Percentiles rank a stretch among this genome's conserved stretches.
phyloP scores from a whole-genome alignment of 2,888 invertebrate genomes.

The Ochropleura leucogaster region DNA sequence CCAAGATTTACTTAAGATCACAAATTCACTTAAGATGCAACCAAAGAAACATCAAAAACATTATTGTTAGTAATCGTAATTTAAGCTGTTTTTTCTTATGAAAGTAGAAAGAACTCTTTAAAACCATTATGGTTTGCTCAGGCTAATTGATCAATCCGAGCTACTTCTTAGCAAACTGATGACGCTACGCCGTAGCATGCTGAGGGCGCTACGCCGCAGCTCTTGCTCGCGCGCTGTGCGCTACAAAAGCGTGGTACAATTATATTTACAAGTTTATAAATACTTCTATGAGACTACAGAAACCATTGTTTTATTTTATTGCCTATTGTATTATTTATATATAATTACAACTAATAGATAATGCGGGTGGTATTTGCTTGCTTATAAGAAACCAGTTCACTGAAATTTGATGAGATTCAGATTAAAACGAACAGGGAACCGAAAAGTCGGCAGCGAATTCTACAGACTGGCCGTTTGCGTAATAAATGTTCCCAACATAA shows the following conservation, averaged over 20 bases:
- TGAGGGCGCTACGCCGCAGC: background rate
- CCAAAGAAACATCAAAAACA: background rate
- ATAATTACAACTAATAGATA: too few relatives aligned
- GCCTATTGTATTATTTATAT: too few relatives aligned
- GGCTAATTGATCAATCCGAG: background rate
- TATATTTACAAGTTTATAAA: background rate
- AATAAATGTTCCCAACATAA: too few relatives aligned
- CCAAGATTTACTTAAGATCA: background rate
- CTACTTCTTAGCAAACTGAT: background rate
- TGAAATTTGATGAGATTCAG: too few relatives aligned
- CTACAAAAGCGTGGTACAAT: background rate
- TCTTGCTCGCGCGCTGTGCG: background rate
- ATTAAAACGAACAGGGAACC: too few relatives aligned
- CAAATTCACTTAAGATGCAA: background rate
- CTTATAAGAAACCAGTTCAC: too few relatives aligned
- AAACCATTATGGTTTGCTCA: background rate
- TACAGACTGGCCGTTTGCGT: too few relatives aligned
- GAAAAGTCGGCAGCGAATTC: too few relatives aligned
- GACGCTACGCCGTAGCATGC: background rate
- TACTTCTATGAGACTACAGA: background rate
- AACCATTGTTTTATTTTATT: background rate
- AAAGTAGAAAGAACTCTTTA: background rate
- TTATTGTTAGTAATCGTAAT: background rate
- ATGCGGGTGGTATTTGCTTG: too few relatives aligned
- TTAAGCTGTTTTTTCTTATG: background rate